These are phyloP conservation scores for Xanthostigma xanthostigma DNA, from an alignment of 2,888 invertebrate species.

Conservation along the genomic window DNA sequence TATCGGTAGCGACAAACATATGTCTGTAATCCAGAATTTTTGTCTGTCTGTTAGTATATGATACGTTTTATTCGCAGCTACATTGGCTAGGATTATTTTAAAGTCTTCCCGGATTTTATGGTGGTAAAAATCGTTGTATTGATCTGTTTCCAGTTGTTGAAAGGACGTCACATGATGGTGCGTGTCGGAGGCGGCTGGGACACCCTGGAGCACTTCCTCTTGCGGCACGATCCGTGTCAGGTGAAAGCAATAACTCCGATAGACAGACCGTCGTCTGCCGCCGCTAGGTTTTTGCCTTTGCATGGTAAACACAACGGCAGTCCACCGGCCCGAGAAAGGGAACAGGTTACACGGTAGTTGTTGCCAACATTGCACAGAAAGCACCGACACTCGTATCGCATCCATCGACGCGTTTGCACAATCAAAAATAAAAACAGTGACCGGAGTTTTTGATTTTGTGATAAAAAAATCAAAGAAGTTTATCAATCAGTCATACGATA, in stretches of 20 bases:
- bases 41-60: too few relatives aligned
- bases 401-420: background rate
- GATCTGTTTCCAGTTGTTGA: slow-evolving; percentile 49
- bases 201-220: slow-evolving; percentile 81
- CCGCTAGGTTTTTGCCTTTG: slow-evolving; percentile 44
- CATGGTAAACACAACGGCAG: slow-evolving; percentile 53
- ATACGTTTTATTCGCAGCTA: too few relatives aligned
- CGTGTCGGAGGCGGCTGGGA: slow-evolving; percentile 91
- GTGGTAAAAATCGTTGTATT: too few relatives aligned
- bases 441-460: too few relatives aligned
- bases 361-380: slow-evolving; percentile 5
- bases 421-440: too few relatives aligned
- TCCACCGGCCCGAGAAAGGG: slow-evolving; percentile 44
- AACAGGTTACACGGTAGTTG: slow-evolving; percentile 31
- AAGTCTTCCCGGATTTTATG: too few relatives aligned
- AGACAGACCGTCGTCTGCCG: slow-evolving; percentile 21
- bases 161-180: slow-evolving; percentile 91
- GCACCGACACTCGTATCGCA: background rate
- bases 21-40: too few relatives aligned
- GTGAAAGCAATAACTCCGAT: slow-evolving; percentile 28
- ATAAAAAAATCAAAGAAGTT: too few relatives aligned
- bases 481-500: too few relatives aligned
- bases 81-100: too few relatives aligned
- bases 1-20: too few relatives aligned
- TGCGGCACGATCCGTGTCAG: slow-evolving; percentile 77